Percentiles rank a stretch among this genome's conserved stretches.
phyloP scores from a whole-genome alignment of 2,113 vertebrate genomes.

The Anas platyrhynchos region DNA sequence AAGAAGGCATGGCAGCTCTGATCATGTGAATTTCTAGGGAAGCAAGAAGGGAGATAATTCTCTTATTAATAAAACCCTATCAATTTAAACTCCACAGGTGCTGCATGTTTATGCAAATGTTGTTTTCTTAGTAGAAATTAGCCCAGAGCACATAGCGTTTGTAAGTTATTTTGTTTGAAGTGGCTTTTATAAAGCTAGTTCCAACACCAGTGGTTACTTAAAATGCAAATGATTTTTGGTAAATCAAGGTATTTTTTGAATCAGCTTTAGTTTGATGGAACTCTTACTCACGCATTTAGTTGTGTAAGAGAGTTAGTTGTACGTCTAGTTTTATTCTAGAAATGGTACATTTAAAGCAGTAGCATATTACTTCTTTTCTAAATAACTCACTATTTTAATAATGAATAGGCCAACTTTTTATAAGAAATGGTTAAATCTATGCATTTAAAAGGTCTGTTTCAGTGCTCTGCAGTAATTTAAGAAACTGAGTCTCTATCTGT shows the following conservation, averaged over 20 bases:
- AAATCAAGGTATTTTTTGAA: not conserved
- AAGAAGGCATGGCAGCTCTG: not conserved
- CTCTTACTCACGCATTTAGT: not conserved
- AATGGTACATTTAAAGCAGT: not conserved
- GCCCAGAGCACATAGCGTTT: conserved; percentile 40
- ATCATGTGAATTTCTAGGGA: not conserved
- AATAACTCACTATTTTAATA: not conserved
- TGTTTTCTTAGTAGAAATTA: conserved; percentile 48
- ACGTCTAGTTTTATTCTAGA: not conserved
- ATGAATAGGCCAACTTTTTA: not conserved
- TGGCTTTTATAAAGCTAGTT: conserved; percentile 58
- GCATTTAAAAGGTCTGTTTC: not conserved
- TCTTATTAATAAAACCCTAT: not conserved
- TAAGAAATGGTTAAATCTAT: not conserved
- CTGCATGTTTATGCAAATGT: conserved; percentile 39
- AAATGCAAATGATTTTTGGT: conserved; percentile 18
- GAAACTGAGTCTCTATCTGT: not conserved
- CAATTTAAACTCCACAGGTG: not conserved
- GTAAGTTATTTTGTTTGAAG: conserved; percentile 46
- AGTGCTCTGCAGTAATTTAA: not conserved
- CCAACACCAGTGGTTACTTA: conserved; percentile 31
- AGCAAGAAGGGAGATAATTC: not conserved
- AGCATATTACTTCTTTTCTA: not conserved
- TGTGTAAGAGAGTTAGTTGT: not conserved
- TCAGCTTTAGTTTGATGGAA: not conserved